phyloP scores from a whole-genome alignment of 2,888 invertebrate species.

The Opisthograptis luteolata region DNA sequence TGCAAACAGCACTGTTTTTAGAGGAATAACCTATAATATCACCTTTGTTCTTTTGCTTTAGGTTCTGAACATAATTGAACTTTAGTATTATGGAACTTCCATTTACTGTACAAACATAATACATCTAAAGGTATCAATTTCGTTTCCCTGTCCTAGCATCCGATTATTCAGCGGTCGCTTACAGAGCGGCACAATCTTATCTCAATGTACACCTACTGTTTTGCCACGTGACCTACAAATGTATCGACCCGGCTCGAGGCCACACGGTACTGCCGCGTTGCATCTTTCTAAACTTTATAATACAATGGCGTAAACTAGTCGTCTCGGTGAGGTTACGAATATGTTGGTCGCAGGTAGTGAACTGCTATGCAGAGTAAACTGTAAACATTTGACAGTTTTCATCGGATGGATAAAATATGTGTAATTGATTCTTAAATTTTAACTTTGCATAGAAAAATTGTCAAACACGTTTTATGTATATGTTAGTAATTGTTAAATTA shows the following conservation, averaged over 20 bases:
- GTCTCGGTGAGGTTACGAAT: not conserved
- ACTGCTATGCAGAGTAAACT: not conserved
- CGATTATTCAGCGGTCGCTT: slow-evolving; percentile 18
- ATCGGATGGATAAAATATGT: too few relatives aligned
- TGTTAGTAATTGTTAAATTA: too few relatives aligned
- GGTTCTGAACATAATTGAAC: too few relatives aligned
- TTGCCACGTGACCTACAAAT: slow-evolving; percentile 36
- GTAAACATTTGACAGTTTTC: too few relatives aligned
- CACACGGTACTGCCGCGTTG: slow-evolving; percentile 28
- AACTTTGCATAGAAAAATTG: too few relatives aligned
- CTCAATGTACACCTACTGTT: slow-evolving; percentile 23
- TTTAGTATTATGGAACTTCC: too few relatives aligned
- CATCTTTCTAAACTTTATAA: slow-evolving; percentile 32
- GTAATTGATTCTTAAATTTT: too few relatives aligned
- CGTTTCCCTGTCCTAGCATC: not conserved
- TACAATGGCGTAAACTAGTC: too few relatives aligned
- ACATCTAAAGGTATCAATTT: not conserved
- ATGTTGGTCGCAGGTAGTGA: not conserved
- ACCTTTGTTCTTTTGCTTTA: too few relatives aligned
- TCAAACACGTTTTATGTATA: too few relatives aligned
- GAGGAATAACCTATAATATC: too few relatives aligned
- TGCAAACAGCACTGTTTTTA: too few relatives aligned
- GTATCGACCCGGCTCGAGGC: slow-evolving; percentile 33
- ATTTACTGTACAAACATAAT: not conserved
- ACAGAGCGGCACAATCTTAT: slow-evolving; percentile 27